Percentiles rank a stretch among this genome's conserved stretches.
Conservation (phyloP, 2,113 vertebrate species). For the Mungos mungo region DNA sequence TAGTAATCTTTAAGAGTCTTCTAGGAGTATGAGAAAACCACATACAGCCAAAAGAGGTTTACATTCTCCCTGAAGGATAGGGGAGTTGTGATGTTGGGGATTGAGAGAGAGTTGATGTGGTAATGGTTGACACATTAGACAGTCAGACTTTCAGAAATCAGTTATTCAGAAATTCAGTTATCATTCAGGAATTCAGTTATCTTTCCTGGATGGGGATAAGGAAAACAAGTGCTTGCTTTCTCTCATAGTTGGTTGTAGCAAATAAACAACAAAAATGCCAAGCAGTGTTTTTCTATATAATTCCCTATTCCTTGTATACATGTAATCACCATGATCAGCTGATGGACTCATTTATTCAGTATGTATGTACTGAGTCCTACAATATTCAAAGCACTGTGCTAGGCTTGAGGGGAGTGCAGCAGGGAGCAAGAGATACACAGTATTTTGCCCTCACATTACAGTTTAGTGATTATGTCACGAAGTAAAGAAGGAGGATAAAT, state of each 20-base stretch:
- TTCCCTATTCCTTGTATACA: not conserved
- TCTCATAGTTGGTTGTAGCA: not conserved
- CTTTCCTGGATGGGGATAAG: not conserved
- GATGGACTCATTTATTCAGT: not conserved
- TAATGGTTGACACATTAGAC: not conserved
- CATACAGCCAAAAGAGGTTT: not conserved
- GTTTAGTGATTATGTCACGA: not conserved
- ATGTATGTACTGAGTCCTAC: accelerated
- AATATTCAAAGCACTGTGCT: not conserved
- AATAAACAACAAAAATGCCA: not conserved
- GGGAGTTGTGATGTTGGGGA: not conserved
- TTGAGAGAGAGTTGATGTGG: not conserved
- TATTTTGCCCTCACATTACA: not conserved
- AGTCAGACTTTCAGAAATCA: not conserved
- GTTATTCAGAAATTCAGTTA: too few relatives aligned
- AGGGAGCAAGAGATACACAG: not conserved
- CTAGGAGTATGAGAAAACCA: not conserved
- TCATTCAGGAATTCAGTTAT: not conserved
- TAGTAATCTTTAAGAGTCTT: not conserved
- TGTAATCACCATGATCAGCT: not conserved
- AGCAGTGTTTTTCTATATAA: not conserved
- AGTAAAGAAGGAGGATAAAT: not conserved
- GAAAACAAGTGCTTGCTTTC: not conserved
- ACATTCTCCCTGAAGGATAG: not conserved
- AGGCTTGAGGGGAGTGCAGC: not conserved